phyloP scores from a whole-genome alignment of 1,140 invertebrate genomes.

The Aphidius ervi region DNA sequence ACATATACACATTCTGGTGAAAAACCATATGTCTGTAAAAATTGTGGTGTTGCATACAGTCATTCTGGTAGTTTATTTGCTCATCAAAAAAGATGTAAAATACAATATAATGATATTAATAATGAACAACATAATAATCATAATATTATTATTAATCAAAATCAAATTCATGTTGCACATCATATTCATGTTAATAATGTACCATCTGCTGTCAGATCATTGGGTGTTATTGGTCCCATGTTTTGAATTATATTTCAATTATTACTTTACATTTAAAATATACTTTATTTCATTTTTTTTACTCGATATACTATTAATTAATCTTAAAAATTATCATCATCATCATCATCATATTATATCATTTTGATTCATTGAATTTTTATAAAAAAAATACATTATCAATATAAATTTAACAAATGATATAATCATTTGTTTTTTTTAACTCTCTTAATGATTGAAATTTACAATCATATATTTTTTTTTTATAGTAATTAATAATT shows the following conservation, averaged over 20 bases:
- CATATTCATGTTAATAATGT: constrained; percentile 50
- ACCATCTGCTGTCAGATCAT: constrained; percentile 44
- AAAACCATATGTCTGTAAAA: constrained; percentile 57
- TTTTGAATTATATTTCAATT: constrained; percentile 31
- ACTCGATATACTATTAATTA: neutral
- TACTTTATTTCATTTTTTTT: neutral
- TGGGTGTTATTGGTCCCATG: constrained; percentile 49
- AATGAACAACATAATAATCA: constrained; percentile 42
- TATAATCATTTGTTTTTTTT: no score
- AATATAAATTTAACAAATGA: no score
- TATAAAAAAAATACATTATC: no score
- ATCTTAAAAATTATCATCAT: neutral
- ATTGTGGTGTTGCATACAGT: constrained; percentile 55
- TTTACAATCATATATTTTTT: no score
- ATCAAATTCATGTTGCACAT: constrained; percentile 38
- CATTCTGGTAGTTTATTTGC: constrained; percentile 52
- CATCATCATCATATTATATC: no score
- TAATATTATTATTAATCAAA: constrained; percentile 43
- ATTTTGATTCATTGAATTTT: no score
- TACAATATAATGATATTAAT: constrained; percentile 45
- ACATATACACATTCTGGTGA: constrained; percentile 58
- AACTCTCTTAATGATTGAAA: no score
- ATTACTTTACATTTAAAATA: no score
- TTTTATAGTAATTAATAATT: no score
- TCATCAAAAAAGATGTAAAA: constrained; percentile 52